phyloP scores from a whole-genome alignment of 2,888 invertebrate species.

The Cephus sareptanus region DNA sequence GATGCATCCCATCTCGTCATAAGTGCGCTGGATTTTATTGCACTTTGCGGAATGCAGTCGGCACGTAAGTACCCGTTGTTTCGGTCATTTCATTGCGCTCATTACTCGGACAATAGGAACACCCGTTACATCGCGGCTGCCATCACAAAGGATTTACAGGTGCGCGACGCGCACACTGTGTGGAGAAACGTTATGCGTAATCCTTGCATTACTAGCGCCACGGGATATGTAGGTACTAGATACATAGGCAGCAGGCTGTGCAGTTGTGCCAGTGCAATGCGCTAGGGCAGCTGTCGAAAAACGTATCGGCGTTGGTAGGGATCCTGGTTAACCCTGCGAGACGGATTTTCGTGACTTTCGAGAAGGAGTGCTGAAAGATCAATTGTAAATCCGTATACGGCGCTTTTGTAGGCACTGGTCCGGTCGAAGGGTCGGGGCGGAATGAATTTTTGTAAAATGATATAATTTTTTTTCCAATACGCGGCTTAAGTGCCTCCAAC shows the following conservation, averaged over 20 bases:
- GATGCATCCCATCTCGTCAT: not conserved
- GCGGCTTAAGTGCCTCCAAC: not conserved
- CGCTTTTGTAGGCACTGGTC: no score
- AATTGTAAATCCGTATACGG: not conserved
- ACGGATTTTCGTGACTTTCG: not conserved
- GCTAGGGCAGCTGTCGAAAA: not conserved
- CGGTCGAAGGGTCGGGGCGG: no score
- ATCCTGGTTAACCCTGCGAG: not conserved
- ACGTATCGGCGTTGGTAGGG: not conserved
- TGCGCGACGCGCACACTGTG: not conserved
- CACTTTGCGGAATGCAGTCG: slow-evolving; percentile 13
- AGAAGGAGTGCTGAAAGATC: not conserved
- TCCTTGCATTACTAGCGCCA: not conserved
- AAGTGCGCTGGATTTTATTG: slow-evolving; percentile 10
- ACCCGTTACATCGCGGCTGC: not conserved
- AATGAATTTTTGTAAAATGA: not conserved
- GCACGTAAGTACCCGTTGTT: slow-evolving; percentile 12
- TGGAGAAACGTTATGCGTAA: not conserved
- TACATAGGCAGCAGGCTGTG: not conserved
- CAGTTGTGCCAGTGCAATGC: not conserved
- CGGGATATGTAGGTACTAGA: not conserved
- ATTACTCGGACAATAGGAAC: slow-evolving; percentile 14
- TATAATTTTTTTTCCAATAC: not conserved
- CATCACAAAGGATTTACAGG: not conserved
- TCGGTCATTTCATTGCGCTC: slow-evolving; percentile 17